Conservation (phyloP, 2,888 invertebrate species). For the Schizotus pectinicornis region DNA sequence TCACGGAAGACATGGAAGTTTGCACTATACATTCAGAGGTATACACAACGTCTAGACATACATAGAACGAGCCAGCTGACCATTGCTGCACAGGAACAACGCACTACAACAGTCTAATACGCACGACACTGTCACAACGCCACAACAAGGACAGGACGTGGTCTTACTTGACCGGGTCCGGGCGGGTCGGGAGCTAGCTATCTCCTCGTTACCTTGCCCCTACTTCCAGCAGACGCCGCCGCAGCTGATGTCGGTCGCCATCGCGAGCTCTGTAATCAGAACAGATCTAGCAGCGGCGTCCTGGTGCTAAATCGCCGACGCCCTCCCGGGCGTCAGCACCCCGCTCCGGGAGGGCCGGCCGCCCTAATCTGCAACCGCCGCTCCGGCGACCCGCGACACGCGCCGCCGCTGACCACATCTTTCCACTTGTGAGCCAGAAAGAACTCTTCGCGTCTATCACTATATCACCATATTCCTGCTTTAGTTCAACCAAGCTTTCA, state of each 20-base stretch:
- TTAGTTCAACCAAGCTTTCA: too few relatives aligned
- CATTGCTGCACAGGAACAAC: slow-evolving; percentile 58
- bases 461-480: too few relatives aligned
- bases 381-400: too few relatives aligned
- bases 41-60: slow-evolving; percentile 58
- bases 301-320: slow-evolving; percentile 32
- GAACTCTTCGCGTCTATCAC: too few relatives aligned
- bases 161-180: slow-evolving; percentile 60
- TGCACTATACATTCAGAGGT: slow-evolving; percentile 38
- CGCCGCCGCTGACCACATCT: too few relatives aligned
- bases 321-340: slow-evolving; percentile 3
- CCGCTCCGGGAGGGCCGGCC: background rate
- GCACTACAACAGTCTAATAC: slow-evolving; percentile 57
- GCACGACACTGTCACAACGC: slow-evolving; percentile 60
- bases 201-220: slow-evolving; percentile 69
- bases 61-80: slow-evolving; percentile 60
- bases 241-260: slow-evolving; percentile 58
- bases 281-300: slow-evolving; percentile 65
- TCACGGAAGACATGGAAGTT: slow-evolving; percentile 33
- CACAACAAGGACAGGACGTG: slow-evolving; percentile 59
- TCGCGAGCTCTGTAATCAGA: slow-evolving; percentile 67
- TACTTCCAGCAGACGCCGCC: slow-evolving; percentile 68
- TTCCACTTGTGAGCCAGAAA: too few relatives aligned
- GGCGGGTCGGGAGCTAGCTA: slow-evolving; percentile 63
- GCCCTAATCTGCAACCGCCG: background rate